Evolutionary conservation across 92 coral and sea anemone species (phyloP), one percentile per base, ranked within the genome.

Genomic region (Anthopleura xanthogrammica): DNA sequence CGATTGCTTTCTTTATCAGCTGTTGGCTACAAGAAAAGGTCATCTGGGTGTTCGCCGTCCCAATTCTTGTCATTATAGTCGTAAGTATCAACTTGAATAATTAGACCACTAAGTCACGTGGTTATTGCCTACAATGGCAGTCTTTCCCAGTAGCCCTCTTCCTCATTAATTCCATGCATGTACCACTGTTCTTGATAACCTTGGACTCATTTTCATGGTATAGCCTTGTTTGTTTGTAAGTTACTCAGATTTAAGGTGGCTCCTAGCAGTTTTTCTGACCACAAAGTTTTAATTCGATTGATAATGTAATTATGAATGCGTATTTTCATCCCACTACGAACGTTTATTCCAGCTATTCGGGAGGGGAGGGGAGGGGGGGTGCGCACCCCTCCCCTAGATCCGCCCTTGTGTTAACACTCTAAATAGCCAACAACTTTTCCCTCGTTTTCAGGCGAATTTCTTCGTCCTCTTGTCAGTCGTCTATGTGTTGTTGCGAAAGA

Each of bases 41-140:
- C 50, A 91, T 93, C 70, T 93, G 97, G 97, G 81, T 91, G 46
- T 93, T 93, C 29, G 97, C 95, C 40, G 95, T 88, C 14, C 97
- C 97, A 12, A 93, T 93, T 65, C 78, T 93, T 81, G 90, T 81
- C 20, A 92, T 93, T 48, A 89, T 93, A 39, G 84, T 86, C 83
- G 97, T 93, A 60, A 87, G 95, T 19, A 62, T 40, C 56, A 54
- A 43, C 58, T 68, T 23, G 41, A 29, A 29, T 29, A 29, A 29
- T 29, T 29, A 29, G 36, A 29, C 6, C 20, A 17, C 4, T 8
- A 20, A 22, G 72, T 22, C 36, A 64, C 40, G 77, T 78, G n/a
- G 2, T n/a, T 22, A 78, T 50, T 50, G 39, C 39, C 50, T 9
- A 46, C 50, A 9, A 46, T 46, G 50, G 3, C 50, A 46, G 50